Base-by-base conservation (phyloP, 2,888 invertebrate genomes). In the Cinara cedri region DNA sequence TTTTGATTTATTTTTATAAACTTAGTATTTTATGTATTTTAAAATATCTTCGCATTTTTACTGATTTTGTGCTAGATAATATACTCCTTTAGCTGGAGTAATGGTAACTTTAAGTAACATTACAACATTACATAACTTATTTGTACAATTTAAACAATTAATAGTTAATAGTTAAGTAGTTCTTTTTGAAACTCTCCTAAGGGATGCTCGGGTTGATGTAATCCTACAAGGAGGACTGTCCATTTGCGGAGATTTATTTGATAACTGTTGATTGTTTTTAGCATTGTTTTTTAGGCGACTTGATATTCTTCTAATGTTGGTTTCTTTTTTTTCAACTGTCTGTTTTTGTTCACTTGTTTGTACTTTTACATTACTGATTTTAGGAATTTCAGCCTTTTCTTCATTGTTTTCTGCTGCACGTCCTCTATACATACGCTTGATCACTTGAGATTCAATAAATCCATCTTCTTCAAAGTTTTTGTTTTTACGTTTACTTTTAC, bases 391-490 rank as follows among this genome's bases (percentile, higher is more conserved):
- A 21, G 26, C 9, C 51, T 78, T 78, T 60, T 70, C 78, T 21
- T 78, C 68, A 16, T 14, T 60, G 3, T 76, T 68, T 57, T 78
- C 78, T 26, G 70, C 60, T 1, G 57, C 42, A 14, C 78, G 78
- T 34, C 78, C 78, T 70, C 78, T 57, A 21, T 78, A 78, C 78
- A 78, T 78, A 24, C 78, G 78, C 42, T 78, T 78, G 14, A 78
- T 78, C 8, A 78, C 78, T 42, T 78, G 78, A 16, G 78, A 78
- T 78, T 78, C 78, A n/a, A 78, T 78, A 60, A 78, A 78, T 19
- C 78, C 78, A 42, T 78, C 78, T 62, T 78, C 68, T 14, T 78
- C 78, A 21, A 78, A 10, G n/a, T 49, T 70, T 60, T 78, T 78
- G n/a, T 49, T 70, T 60, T 78, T 78, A 16, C 78, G 78, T 62